phyloP scores from a whole-genome alignment of 2,888 invertebrate species.

The Hirudinaria manillensis region DNA sequence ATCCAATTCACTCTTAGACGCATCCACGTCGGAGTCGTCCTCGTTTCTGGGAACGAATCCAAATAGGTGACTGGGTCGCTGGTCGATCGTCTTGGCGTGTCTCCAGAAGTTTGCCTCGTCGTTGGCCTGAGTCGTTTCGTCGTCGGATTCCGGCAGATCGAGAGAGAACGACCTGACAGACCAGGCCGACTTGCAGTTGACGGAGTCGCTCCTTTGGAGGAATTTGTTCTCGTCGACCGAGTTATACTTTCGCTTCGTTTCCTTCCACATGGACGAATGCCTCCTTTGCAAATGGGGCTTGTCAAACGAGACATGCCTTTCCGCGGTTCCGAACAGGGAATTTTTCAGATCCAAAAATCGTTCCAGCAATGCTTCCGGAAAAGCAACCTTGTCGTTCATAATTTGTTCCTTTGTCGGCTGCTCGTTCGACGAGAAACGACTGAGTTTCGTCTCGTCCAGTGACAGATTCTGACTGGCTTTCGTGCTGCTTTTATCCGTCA shows the following conservation, averaged over 20 bases:
- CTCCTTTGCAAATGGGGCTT: slow-evolving; percentile 16
- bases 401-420: not conserved
- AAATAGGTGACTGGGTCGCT: slow-evolving; percentile 29
- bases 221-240: slow-evolving; percentile 26
- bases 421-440: not conserved
- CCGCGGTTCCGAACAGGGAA: slow-evolving; percentile 14
- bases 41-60: slow-evolving; percentile 25
- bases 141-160: slow-evolving; percentile 19
- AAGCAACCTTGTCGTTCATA: slow-evolving; percentile 5
- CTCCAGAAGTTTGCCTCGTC: slow-evolving; percentile 21
- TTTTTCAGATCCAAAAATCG: slow-evolving; percentile 25
- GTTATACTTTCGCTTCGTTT: slow-evolving; percentile 29
- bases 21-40: slow-evolving; percentile 2
- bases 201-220: not conserved
- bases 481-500: not conserved
- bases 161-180: slow-evolving; percentile 17
- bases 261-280: slow-evolving; percentile 24
- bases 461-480: not conserved
- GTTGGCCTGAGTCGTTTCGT: not conserved
- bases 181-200: slow-evolving; percentile 13
- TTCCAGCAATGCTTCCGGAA: slow-evolving; percentile 26
- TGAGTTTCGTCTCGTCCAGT: slow-evolving; percentile 22
- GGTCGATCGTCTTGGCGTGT: slow-evolving; percentile 16
- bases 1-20: slow-evolving; percentile 9
- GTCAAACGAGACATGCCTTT: not conserved